Evolutionary conservation across 1,140 invertebrate genomes (phyloP), one percentile per base, ranked within the genome.

Genomic region (Aplysia californica): DNA sequence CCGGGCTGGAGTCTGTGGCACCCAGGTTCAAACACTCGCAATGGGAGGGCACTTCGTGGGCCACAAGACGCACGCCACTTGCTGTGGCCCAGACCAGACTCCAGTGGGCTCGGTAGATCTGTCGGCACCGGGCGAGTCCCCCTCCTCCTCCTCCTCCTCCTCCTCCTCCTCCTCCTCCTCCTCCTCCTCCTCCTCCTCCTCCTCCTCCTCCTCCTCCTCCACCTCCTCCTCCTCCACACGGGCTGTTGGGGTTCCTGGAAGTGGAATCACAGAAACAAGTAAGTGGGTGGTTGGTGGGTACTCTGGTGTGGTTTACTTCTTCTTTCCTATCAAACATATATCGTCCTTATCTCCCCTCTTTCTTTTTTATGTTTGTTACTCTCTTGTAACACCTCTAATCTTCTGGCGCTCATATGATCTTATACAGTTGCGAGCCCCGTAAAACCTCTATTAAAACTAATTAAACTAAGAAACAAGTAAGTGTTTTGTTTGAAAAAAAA

Each of bases 1-100:
- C 44, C n/a, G 44, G n/a, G 44, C 44, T 15, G n/a, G 44, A 66
- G 6, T 4, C 23, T 2, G 67, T 6, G n/a, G 31, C 21, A 10
- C 75, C 79, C 20, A 80, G 21, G 50, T 80, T 80, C 64, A 80
- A 36, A 56, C 79, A 80, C 50, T 80, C 65, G 56, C 79, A 80
- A 36, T 80, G 79, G 35, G 76, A 78, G 6, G 79, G 79, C 20
- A 80, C 79, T 36, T 80, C 79, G 55, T 80, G 79, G 3, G 79
- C 67, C 15, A 78, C 73, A 5, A 80, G 59, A 23, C 64, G 59
- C 20, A 64, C 72, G 20, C 79, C 79, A 26, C 38, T 20, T 4
- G 38, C 65, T 23, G 31, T 6, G 0, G 79, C 73, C 76, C 76
- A 80, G 36, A 78, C 79, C 33, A 80, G 68, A 10, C 70, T 72